Base-by-base conservation (phyloP, 2,113 vertebrate genomes). In the Bubo blakistoni region DNA sequence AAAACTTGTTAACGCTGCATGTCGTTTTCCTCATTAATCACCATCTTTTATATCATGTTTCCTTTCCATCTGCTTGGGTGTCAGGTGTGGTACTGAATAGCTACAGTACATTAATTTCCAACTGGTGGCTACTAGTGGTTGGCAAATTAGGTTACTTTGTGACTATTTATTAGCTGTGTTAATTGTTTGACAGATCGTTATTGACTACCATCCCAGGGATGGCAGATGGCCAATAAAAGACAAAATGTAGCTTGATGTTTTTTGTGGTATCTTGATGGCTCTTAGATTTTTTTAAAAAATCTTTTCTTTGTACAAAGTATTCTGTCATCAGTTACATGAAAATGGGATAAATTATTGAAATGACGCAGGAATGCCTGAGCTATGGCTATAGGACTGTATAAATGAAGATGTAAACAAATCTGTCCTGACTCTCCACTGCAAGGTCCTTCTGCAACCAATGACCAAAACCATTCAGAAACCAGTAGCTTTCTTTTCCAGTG, bases 151-250 rank as follows among this genome's bases (percentile, higher is more conserved):
- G 66, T 81, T 95, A 76, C 83, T 92, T 81, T 89, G 90, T 91
- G 94, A 82, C 96, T 97, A 82, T 97, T 98, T 97, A 97, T 98
- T 97, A 97, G 90, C 91, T 95, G 92, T 76, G 95, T 95, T 98
- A 98, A 98, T 98, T 98, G 97, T 95, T 95, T 97, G 97, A 96
- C 97, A 97, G 96, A 91, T 98, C 51, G 3, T 96, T 98, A 96
- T 86, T 96, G 98, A 98, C 89, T 95, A 77, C 62, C 47, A 52
- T 85, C 97, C 95, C 86, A 61, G 83, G 84, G 81, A 82, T 97
- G 97, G 97, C 97, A 98, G 94, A 77, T 98, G 97, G 96, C 96
- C 97, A 97, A 82, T 81, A 95, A 95, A 92, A 94, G 88, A 83
- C 85, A 94, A 93, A 98, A 80, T 88, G 92, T 63, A 78, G 42